Conservation (phyloP, 2,113 vertebrate genomes). For the Struthidea cinerea region DNA sequence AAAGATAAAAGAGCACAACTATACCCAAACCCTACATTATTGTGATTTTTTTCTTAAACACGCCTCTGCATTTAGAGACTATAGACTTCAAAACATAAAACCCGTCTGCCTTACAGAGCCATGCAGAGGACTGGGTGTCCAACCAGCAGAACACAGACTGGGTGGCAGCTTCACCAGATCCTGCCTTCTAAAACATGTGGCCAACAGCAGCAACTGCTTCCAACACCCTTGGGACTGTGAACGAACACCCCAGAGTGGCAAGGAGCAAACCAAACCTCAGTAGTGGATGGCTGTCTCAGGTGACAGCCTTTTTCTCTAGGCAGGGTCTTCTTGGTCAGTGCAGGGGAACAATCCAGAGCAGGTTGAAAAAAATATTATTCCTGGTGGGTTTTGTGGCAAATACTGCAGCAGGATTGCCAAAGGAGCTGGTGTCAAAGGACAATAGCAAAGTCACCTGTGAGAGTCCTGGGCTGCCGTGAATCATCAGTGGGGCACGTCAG, state of each 20-base stretch:
- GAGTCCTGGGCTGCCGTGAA: rapidly evolving
- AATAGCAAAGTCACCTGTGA: not conserved
- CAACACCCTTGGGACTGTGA: rapidly evolving
- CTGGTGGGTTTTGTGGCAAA: not conserved
- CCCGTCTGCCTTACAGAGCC: rapidly evolving
- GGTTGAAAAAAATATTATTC: rapidly evolving
- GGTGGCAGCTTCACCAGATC: not conserved
- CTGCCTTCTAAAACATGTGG: not conserved
- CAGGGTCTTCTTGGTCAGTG: not conserved
- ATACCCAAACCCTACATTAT: not conserved
- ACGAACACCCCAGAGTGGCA: rapidly evolving
- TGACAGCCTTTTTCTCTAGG: not conserved
- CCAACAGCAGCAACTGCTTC: not conserved
- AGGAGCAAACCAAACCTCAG: not conserved
- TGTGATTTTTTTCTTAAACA: not conserved
- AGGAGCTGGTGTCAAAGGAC: not conserved
- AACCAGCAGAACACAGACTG: not conserved
- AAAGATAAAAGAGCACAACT: not conserved
- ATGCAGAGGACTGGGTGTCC: rapidly evolving
- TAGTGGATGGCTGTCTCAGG: rapidly evolving
- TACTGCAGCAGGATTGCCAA: not conserved
- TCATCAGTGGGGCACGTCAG: rapidly evolving
- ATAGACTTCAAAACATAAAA: not conserved
- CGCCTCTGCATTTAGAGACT: not conserved
- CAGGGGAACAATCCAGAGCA: not conserved